phyloP scores from a whole-genome alignment of 1,140 invertebrate genomes.

The Hypsibius dujardini region DNA sequence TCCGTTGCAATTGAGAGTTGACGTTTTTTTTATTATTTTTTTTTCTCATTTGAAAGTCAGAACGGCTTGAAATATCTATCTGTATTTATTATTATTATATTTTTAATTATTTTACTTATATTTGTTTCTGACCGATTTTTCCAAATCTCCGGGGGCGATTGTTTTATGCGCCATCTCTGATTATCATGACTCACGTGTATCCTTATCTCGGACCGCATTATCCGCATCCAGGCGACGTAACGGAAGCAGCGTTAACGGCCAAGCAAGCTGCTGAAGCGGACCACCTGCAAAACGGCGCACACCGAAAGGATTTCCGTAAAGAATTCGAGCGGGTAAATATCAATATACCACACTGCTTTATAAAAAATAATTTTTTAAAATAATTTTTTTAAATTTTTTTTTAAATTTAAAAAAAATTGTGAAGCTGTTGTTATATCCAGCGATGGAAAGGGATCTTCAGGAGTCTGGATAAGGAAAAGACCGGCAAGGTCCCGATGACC shows the following conservation, averaged over 20 bases:
- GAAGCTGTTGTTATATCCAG: neutral
- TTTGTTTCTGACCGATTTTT: neutral
- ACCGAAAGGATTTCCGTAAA: neutral
- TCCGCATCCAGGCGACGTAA: neutral
- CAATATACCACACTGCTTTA: neutral
- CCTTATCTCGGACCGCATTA: neutral
- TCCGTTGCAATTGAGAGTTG: neutral
- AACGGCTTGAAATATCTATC: neutral
- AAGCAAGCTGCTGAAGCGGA: neutral
- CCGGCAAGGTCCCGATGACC: slow-evolving; percentile 49
- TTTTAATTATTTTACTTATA: neutral
- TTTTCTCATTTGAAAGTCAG: neutral
- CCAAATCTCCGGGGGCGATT: neutral
- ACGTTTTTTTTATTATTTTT: neutral
- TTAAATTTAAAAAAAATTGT: neutral
- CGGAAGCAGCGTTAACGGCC: neutral
- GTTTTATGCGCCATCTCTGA: neutral
- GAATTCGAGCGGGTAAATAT: slow-evolving; percentile 1
- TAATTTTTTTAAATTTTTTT: no score
- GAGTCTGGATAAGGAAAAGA: slow-evolving; percentile 53
- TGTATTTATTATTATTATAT: neutral
- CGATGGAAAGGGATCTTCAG: neutral
- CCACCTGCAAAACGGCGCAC: neutral
- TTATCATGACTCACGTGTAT: neutral
- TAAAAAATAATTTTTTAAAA: neutral